These are phyloP conservation scores for Pseudoatta argentina DNA, from an alignment of 1,140 invertebrate genomes.

Conservation along the genomic window DNA sequence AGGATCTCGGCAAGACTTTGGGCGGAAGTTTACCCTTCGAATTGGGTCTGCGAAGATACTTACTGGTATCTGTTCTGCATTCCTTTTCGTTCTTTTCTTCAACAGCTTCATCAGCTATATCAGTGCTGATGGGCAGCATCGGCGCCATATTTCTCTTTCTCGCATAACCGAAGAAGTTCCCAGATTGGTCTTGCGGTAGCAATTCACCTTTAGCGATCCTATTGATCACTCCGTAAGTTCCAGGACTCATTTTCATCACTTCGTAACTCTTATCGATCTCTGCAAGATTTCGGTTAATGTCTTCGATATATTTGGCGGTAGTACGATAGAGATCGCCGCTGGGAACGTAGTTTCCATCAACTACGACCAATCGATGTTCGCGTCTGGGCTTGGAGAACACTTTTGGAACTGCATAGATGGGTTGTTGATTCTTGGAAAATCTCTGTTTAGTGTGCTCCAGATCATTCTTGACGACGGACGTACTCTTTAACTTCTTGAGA, in stretches of 20 bases:
- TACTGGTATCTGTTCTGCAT: not conserved
- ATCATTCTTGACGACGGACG: not conserved
- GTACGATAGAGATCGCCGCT: slow-evolving; percentile 82
- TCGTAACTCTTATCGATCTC: slow-evolving; percentile 83
- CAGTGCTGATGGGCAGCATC: slow-evolving; percentile 78
- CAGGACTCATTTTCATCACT: slow-evolving; percentile 70
- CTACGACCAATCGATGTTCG: slow-evolving; percentile 53
- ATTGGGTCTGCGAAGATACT: slow-evolving; percentile 63
- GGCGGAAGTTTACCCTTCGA: slow-evolving; percentile 78
- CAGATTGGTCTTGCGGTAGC: slow-evolving; percentile 6
- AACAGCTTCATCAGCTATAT: slow-evolving; percentile 13
- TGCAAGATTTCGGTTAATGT: slow-evolving; percentile 83
- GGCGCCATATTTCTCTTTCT: slow-evolving; percentile 81
- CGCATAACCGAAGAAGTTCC: slow-evolving; percentile 66
- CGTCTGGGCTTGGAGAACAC: slow-evolving; percentile 43
- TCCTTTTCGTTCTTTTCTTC: not conserved
- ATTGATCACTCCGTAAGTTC: slow-evolving; percentile 78
- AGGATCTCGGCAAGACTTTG: slow-evolving; percentile 78
- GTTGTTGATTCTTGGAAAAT: slow-evolving; percentile 64
- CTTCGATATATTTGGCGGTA: slow-evolving; percentile 82
- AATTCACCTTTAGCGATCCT: slow-evolving; percentile 71
- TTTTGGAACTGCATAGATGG: slow-evolving; percentile 78
- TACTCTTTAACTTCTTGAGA: not conserved
- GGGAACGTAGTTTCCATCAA: slow-evolving; percentile 80
- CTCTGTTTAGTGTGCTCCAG: slow-evolving; percentile 5